Evolutionary conservation across 2,797 vertebrate species (phyloP), one percentile per base, ranked within the genome.

Genomic region (Pangasius macronema): DNA sequence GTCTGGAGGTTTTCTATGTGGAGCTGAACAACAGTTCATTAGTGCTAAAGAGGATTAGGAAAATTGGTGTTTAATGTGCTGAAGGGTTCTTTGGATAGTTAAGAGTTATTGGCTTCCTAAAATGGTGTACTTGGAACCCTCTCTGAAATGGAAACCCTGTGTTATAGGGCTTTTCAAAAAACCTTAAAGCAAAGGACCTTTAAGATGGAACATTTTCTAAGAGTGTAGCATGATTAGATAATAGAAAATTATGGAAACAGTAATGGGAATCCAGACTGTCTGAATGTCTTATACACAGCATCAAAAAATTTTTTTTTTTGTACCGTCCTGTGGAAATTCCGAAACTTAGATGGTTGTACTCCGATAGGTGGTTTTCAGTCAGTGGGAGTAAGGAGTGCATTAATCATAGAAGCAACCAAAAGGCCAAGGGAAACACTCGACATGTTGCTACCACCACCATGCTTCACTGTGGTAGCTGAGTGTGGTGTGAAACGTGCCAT

Each of bases 1-100:
- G 59, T 10, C 39, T 82, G 80, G 39, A 49, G 80, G 30, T 51
- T 83, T 68, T 68, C 82, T 83, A n/a, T 24, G 42, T 51, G n/a
- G 79, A 61, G 79, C 61, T 51, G 11, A 77, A 53, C 81, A 49
- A 49, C 81, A 65, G 61, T 82, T 67, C 81, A 65, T 82, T 67
- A 67, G 81, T 49, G 39, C n/a, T 46, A 61, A 67, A 82, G 59
- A 33, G 42, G 27, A 39, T 81, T 81, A 39, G 49, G 49, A 77
- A 77, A 77, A n/a, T 53, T 20, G 24, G 77, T 27, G 57, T 61
- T 81, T 61, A 81, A 42, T 27, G 18, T 81, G 57, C 36, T 61
- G 36, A 81, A 81, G 53, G 11, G 33, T 59, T 80, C 22, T 59
- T 39, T 4, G 16, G 20, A 55, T 53, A 20, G 51, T 79, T 18